Conservation (phyloP, 2,888 invertebrate genomes). For the Ephialtes manifestator region DNA sequence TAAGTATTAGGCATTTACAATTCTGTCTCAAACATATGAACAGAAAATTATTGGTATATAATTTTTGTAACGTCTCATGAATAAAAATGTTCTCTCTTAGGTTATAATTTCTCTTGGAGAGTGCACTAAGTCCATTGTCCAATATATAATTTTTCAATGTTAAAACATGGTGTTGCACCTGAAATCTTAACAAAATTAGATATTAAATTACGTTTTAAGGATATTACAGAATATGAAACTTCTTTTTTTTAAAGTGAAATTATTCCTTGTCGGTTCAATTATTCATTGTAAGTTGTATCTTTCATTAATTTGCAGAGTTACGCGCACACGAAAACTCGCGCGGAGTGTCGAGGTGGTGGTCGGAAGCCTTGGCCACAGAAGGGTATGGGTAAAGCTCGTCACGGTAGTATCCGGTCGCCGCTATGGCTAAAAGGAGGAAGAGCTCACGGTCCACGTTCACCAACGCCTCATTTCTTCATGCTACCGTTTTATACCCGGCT, state of each 20-base stretch:
- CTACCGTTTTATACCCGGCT: constrained; percentile 92
- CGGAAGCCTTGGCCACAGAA: constrained; percentile 99
- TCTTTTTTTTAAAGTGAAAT: not conserved
- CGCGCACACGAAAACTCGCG: constrained; percentile 92
- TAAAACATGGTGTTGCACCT: too few relatives aligned
- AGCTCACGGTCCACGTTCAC: constrained; percentile 96
- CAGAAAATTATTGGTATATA: too few relatives aligned
- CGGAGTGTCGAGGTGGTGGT: constrained; percentile 96
- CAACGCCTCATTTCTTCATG: constrained; percentile 97
- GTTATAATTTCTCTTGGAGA: too few relatives aligned
- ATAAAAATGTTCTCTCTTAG: too few relatives aligned
- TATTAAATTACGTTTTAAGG: too few relatives aligned
- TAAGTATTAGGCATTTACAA: too few relatives aligned
- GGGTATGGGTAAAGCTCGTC: constrained; percentile 95
- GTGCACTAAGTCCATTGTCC: too few relatives aligned
- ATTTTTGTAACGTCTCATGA: too few relatives aligned
- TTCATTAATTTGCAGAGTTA: constrained; percentile 87
- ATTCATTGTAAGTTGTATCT: not conserved
- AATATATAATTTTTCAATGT: too few relatives aligned
- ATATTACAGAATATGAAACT: too few relatives aligned
- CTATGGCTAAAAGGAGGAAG: constrained; percentile 94
- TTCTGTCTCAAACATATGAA: too few relatives aligned
- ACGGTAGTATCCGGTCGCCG: constrained; percentile 97
- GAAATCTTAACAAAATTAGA: too few relatives aligned
- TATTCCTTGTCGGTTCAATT: not conserved